A percentile compares a stretch with the other conserved stretches of the same genome.
These are phyloP conservation scores for Mesocricetus auratus DNA, from an alignment of 2,113 vertebrate genomes.

Conservation along the genomic window DNA sequence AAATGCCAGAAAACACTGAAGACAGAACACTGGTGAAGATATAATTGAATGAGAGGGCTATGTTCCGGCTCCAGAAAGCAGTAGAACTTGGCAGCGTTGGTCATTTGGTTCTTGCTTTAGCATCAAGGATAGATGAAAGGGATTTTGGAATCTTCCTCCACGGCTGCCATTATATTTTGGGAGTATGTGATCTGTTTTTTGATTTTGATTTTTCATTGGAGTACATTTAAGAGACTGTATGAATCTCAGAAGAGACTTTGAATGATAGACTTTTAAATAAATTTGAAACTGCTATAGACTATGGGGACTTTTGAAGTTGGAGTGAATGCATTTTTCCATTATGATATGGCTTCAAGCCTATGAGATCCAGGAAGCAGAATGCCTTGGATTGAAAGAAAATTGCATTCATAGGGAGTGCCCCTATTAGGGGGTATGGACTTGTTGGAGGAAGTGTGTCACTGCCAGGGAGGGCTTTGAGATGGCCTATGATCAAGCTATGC, in stretches of 20 bases:
- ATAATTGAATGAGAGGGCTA: not conserved
- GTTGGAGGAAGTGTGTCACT: not conserved
- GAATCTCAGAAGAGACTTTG: not conserved
- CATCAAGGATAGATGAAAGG: not conserved
- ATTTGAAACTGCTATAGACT: not conserved
- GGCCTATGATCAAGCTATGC: not conserved
- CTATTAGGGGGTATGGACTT: not conserved
- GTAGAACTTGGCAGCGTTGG: not conserved
- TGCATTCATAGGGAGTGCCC: not conserved
- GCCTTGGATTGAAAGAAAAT: not conserved
- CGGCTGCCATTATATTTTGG: not conserved
- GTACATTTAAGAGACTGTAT: not conserved
- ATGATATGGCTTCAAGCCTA: not conserved
- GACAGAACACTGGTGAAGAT: not conserved
- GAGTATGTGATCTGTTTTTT: not conserved
- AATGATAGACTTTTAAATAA: not conserved
- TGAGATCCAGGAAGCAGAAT: not conserved
- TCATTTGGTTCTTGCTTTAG: not conserved
- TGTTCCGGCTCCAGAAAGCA: not conserved
- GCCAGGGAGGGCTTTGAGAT: not conserved
- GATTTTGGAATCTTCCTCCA: not conserved
- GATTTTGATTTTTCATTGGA: not conserved
- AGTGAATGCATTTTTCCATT: not conserved
- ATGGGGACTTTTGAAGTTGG: not conserved
- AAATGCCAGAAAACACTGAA: not conserved